phyloP scores from a whole-genome alignment of 2,888 invertebrate species.

The Chaetoderma sp. region DNA sequence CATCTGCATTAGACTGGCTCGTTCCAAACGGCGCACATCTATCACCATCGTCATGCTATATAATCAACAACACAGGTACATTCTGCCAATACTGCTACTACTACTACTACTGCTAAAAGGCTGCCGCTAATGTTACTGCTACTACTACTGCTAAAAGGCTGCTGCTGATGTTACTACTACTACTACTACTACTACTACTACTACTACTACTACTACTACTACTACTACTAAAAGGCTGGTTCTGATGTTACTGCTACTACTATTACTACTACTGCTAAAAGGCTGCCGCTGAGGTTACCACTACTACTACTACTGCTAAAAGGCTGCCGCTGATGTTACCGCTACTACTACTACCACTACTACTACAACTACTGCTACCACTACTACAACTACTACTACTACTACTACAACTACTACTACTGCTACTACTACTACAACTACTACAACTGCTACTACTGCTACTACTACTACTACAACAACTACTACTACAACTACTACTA shows the following conservation, averaged over 20 bases:
- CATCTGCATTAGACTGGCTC: conserved; percentile 83
- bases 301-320: conserved; percentile 2
- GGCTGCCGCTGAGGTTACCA: neutral
- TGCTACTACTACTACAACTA: neutral
- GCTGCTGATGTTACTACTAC: no score
- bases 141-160: no score
- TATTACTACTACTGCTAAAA: conserved; percentile 1
- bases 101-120: no score
- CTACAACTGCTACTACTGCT: neutral
- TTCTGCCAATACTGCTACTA: neutral
- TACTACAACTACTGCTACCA: conserved; percentile 1
- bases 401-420: conserved; percentile 3
- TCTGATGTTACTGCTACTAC: neutral
- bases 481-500: neutral
- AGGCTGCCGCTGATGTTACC: neutral
- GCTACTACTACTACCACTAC: conserved; percentile 5
- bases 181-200: conserved; percentile 11
- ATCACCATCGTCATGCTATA: conserved; percentile 85
- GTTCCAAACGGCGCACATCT: conserved; percentile 62
- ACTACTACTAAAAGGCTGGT: neutral
- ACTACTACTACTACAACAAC: neutral
- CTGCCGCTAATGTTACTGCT: no score
- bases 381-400: conserved; percentile 2
- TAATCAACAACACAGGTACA: conserved; percentile 30
- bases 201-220: conserved; percentile 9